A percentile compares a stretch with the other conserved stretches of the same genome.
These are phyloP conservation scores for Amiota communis DNA, from an alignment of 2,888 invertebrate species.

Conservation along the genomic window DNA sequence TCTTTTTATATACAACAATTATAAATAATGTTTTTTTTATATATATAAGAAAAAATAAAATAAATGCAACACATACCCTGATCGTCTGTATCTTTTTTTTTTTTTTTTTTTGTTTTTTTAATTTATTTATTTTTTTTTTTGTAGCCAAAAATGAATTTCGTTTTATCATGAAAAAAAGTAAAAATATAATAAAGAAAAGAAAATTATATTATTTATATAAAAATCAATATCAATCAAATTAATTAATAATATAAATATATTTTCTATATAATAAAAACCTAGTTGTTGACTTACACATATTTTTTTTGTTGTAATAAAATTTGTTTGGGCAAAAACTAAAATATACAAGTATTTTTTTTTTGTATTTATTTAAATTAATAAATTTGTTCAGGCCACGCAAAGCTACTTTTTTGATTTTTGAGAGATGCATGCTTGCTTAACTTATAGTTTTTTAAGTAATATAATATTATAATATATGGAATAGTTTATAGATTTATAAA, in stretches of 20 bases:
- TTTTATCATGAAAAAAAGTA: constrained; percentile 48
- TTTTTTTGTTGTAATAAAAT: neutral
- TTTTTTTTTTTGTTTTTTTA: constrained; percentile 38
- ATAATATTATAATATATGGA: no score
- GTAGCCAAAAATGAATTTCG: constrained; percentile 35
- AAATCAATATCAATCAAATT: constrained; percentile 38
- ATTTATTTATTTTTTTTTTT: constrained; percentile 35
- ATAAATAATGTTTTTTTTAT: constrained; percentile 23
- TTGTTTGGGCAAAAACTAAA: constrained; percentile 32
- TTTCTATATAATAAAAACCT: constrained; percentile 24
- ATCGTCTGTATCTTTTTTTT: constrained; percentile 40
- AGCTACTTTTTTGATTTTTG: neutral
- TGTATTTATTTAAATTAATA: neutral
- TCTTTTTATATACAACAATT: neutral
- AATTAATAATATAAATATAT: constrained; percentile 34
- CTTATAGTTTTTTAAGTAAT: no score
- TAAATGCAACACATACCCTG: constrained; percentile 29
- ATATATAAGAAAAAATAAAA: neutral
- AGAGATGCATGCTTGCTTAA: neutral
- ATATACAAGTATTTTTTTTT: constrained; percentile 27
- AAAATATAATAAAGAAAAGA: constrained; percentile 38
- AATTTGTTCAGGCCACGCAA: neutral
- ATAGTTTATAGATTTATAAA: no score
- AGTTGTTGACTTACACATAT: neutral
- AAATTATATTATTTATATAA: constrained; percentile 31